A percentile compares a stretch with the other conserved stretches of the same genome.
phyloP scores from a whole-genome alignment of 1,140 invertebrate species.

The Drosophila parabipectinata region DNA sequence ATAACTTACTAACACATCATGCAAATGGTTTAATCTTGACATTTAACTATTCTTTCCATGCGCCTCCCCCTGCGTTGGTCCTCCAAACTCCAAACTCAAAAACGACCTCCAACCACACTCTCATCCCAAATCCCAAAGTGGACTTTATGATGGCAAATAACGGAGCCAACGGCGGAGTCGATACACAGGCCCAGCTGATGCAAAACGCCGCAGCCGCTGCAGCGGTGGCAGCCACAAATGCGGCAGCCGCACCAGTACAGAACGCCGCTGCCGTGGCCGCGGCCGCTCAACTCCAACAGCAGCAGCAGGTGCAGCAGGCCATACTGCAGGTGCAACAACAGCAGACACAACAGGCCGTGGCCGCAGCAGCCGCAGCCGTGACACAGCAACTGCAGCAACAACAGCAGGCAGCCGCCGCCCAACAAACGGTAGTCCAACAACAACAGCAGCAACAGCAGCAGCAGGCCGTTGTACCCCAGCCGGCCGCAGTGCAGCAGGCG shows the following conservation, averaged over 20 bases:
- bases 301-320: constrained; percentile 83
- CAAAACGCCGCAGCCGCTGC: constrained; percentile 87
- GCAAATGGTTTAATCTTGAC: constrained; percentile 80
- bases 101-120: neutral
- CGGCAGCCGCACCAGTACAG: constrained; percentile 88
- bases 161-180: constrained; percentile 85
- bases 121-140: constrained; percentile 50
- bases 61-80: constrained; percentile 66
- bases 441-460: constrained; percentile 51
- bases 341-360: constrained; percentile 89
- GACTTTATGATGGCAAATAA: constrained; percentile 85
- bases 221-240: constrained; percentile 86
- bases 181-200: constrained; percentile 85
- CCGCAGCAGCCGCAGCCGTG: constrained; percentile 78
- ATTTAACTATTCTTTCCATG: constrained; percentile 69
- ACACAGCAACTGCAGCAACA: constrained; percentile 77
- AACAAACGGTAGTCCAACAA: constrained; percentile 42
- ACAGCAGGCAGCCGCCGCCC: constrained; percentile 29
- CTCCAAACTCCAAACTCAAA: constrained; percentile 33
- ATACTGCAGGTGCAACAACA: constrained; percentile 83
- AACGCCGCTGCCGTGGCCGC: constrained; percentile 73
- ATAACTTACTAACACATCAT: constrained; percentile 56
- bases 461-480: constrained; percentile 13
- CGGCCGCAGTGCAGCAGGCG: constrained; percentile 34
- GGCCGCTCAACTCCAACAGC: constrained; percentile 88